Conservation (phyloP, 2,888 invertebrate genomes). For the Zele albiditarsus region DNA sequence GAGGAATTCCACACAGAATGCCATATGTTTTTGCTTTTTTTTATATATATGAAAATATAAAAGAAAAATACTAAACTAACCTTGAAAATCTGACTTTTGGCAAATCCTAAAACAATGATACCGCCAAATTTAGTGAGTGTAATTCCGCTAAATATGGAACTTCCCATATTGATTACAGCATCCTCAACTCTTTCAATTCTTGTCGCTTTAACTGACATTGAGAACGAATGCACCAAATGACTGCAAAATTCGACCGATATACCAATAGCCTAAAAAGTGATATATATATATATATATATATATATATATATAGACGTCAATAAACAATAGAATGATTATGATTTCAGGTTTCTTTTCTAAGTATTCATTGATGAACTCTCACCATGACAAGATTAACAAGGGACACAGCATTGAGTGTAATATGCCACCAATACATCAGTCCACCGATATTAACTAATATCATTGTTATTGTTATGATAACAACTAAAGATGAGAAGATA, state of each 20-base stretch:
- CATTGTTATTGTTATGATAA: constrained; percentile 93
- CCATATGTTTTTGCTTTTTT: constrained; percentile 42
- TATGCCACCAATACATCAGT: constrained; percentile 97
- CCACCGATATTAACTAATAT: constrained; percentile 94
- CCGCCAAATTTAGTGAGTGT: constrained; percentile 98
- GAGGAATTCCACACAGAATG: too few species aligned
- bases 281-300: constrained; percentile 27
- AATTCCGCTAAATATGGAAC: constrained; percentile 95
- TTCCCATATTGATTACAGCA: constrained; percentile 91
- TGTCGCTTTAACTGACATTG: constrained; percentile 82
- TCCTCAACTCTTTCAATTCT: constrained; percentile 86
- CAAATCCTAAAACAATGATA: constrained; percentile 96
- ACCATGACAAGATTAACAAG: constrained; percentile 97
- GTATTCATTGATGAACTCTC: constrained; percentile 40
- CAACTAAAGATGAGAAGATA: constrained; percentile 90
- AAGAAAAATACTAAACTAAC: constrained; percentile 61
- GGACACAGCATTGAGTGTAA: constrained; percentile 96
- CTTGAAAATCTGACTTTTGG: constrained; percentile 97
- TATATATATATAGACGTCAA: not conserved
- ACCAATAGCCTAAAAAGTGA: constrained; percentile 87
- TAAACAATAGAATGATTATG: constrained; percentile 4
- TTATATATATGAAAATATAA: not conserved
- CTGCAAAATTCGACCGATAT: constrained; percentile 99
- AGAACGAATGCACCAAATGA: constrained; percentile 95
- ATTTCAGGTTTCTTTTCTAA: not conserved